A percentile compares a stretch with the other conserved stretches of the same genome.
Evolutionary conservation across 1,140 invertebrate species (phyloP).

Genomic region (Rhyacophila brunnea): DNA sequence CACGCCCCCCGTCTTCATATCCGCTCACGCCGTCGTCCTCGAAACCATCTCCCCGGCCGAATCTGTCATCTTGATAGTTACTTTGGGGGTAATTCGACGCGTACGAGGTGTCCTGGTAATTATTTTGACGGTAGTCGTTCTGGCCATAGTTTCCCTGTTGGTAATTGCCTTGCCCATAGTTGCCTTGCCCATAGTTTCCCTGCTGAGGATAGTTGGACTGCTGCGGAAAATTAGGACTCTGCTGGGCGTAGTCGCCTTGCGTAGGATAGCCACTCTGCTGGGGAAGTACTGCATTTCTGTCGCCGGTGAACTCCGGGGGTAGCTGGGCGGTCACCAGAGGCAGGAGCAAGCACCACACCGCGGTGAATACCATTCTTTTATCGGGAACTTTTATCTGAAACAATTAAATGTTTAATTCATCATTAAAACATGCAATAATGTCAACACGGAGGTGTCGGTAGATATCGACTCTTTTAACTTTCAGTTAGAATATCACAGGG

Average conservation of each 20-base stretch:
- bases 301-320: constrained; percentile 6
- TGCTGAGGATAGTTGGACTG: constrained; percentile 6
- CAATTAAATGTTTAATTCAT: too few relatives aligned
- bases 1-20: constrained; percentile 44
- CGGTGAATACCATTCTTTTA: not conserved
- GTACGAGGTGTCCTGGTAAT: not conserved
- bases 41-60: constrained; percentile 14
- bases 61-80: constrained; percentile 15
- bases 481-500: too few relatives aligned
- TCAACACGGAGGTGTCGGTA: too few relatives aligned
- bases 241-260: constrained; percentile 15
- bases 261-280: constrained; percentile 8
- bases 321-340: constrained; percentile 5
- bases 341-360: not conserved
- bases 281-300: constrained; percentile 6
- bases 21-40: constrained; percentile 40
- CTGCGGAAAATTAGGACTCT: constrained; percentile 10
- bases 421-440: too few relatives aligned
- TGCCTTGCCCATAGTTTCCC: constrained; percentile 18
- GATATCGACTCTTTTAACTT: too few relatives aligned
- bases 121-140: constrained; percentile 8
- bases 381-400: constrained; percentile 9
- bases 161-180: constrained; percentile 12
- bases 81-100: constrained; percentile 8
- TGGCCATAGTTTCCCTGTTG: constrained; percentile 18